Conservation (phyloP, 1,140 invertebrate species). For the Brevipalpus yothersi region DNA sequence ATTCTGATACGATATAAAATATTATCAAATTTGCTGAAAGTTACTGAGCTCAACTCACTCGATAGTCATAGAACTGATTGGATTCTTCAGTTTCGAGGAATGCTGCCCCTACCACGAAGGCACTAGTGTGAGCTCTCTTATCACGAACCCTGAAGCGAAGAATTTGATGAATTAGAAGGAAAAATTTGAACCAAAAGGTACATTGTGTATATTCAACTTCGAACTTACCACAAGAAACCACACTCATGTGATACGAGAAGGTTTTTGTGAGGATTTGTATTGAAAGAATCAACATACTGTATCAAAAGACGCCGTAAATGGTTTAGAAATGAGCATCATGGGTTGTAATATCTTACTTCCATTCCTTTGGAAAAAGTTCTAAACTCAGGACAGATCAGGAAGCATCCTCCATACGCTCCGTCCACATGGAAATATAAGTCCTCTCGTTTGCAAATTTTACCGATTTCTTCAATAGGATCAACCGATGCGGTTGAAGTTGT, state of each 20-base stretch:
- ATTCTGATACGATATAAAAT: too few relatives aligned
- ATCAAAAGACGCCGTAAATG: constrained; percentile 10
- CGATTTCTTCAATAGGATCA: constrained; percentile 71
- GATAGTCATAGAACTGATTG: too few relatives aligned
- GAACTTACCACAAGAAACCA: constrained; percentile 65
- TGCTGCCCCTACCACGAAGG: too few relatives aligned
- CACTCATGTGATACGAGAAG: constrained; percentile 89
- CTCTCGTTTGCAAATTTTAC: constrained; percentile 38
- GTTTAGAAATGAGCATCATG: constrained; percentile 1
- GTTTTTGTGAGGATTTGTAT: constrained; percentile 96
- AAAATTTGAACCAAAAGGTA: too few relatives aligned
- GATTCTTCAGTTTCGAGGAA: too few relatives aligned
- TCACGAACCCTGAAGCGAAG: too few relatives aligned
- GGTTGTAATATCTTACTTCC: constrained; percentile 22
- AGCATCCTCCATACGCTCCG: constrained; percentile 33
- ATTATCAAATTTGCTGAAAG: too few relatives aligned
- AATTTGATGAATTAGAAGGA: too few relatives aligned
- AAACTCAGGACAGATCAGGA: constrained; percentile 81
- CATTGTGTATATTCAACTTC: too few relatives aligned
- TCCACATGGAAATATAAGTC: background rate
- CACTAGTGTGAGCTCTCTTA: too few relatives aligned
- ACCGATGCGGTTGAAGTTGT: constrained; percentile 84
- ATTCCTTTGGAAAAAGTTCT: constrained; percentile 50
- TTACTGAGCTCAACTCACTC: too few relatives aligned
- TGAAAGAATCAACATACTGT: constrained; percentile 77